These are phyloP conservation scores for Punctoribates punctum DNA, from an alignment of 2,888 invertebrate genomes.

Conservation along the genomic window DNA sequence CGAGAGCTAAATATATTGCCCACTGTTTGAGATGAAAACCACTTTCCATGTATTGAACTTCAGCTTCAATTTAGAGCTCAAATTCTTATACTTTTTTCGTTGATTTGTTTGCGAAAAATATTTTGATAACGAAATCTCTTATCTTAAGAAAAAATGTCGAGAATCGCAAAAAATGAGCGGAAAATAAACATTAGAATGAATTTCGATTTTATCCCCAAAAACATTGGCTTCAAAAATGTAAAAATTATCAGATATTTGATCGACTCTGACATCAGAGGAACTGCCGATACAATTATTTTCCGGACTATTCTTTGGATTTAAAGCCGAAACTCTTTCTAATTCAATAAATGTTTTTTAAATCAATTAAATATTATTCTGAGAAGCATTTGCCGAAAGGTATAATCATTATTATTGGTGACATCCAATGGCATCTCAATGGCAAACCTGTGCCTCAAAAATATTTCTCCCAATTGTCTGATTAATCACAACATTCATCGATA, in stretches of 20 bases:
- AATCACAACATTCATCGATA: not conserved
- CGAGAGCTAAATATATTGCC: not conserved
- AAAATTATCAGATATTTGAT: not conserved
- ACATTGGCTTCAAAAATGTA: not conserved
- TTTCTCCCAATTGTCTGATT: not conserved
- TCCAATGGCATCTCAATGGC: too few relatives aligned
- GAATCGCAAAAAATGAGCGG: not conserved
- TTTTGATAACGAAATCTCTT: not conserved
- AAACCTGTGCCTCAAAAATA: not conserved
- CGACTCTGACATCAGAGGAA: not conserved
- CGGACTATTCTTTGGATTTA: too few relatives aligned
- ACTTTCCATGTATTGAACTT: not conserved
- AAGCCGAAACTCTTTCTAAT: too few relatives aligned
- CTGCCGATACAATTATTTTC: not conserved
- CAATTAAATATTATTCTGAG: not conserved
- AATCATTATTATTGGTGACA: too few relatives aligned
- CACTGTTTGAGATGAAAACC: not conserved
- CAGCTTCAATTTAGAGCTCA: not conserved
- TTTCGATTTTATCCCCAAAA: not conserved
- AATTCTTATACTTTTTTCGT: not conserved
- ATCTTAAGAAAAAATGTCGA: not conserved
- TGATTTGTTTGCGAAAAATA: not conserved
- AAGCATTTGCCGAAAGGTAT: not conserved
- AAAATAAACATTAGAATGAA: not conserved
- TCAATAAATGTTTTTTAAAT: too few relatives aligned